Conservation (phyloP, 2,113 vertebrate species). For the Corythaeola cristata region DNA sequence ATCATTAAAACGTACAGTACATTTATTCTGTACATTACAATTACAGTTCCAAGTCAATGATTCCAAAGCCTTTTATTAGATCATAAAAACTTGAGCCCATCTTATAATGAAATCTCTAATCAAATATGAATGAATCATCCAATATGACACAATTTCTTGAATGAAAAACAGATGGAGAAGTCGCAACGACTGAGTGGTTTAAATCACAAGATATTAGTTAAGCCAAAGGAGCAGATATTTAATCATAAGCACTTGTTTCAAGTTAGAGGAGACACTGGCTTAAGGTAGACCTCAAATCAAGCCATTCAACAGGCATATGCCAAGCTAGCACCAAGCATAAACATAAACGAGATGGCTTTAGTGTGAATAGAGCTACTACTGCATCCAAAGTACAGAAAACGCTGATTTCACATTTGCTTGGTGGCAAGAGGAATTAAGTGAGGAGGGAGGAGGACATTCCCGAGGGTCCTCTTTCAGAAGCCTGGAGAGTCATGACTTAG, state of each 20-base stretch:
- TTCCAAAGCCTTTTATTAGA: slow-evolving; percentile 31
- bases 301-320: background rate
- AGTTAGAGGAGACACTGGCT: background rate
- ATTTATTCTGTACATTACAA: background rate
- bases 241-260: background rate
- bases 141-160: slow-evolving; percentile 37
- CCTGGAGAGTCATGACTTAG: background rate
- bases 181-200: background rate
- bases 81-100: slow-evolving; percentile 32
- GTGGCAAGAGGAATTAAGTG: fast-evolving
- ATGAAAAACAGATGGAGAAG: slow-evolving; percentile 58
- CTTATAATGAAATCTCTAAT: slow-evolving; percentile 57
- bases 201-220: slow-evolving; percentile 13
- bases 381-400: background rate
- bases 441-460: background rate
- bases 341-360: fast-evolving
- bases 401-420: background rate
- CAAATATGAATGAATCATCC: slow-evolving; percentile 58
- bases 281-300: background rate
- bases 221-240: background rate
- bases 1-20: background rate
- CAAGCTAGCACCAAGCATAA: background rate
- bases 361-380: background rate
- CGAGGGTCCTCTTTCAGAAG: background rate
- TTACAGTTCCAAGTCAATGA: background rate